Percentiles rank a stretch among this genome's conserved stretches.
These are phyloP conservation scores for Anoplophora glabripennis DNA, from an alignment of 1,140 invertebrate genomes.

Conservation along the genomic window DNA sequence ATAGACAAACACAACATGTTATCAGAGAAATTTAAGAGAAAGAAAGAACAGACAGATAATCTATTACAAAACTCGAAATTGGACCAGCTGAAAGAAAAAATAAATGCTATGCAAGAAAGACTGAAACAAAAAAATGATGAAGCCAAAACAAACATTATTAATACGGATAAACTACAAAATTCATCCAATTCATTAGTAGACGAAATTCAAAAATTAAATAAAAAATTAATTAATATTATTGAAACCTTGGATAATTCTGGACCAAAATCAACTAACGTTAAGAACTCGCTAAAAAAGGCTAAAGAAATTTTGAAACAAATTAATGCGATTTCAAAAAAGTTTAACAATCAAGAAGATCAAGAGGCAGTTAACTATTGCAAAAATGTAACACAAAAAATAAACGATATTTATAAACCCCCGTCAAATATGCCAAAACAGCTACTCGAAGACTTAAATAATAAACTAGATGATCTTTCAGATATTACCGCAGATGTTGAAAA, in stretches of 20 bases:
- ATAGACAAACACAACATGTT: slow-evolving; percentile 18
- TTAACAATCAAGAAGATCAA: slow-evolving; percentile 14
- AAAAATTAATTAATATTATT: slow-evolving; percentile 10
- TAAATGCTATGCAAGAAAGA: slow-evolving; percentile 24
- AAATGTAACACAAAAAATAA: slow-evolving; percentile 21
- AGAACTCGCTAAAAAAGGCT: slow-evolving; percentile 35
- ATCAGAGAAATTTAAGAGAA: slow-evolving; percentile 35
- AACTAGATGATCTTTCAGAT: slow-evolving; percentile 26
- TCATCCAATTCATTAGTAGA: slow-evolving; percentile 1
- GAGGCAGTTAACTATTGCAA: slow-evolving; percentile 28
- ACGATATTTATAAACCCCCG: slow-evolving; percentile 16
- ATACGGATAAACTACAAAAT: slow-evolving; percentile 5
- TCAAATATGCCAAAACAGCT: slow-evolving; percentile 16
- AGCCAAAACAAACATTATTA: neutral
- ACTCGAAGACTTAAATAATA: slow-evolving; percentile 30
- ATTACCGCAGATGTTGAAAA: slow-evolving; percentile 17
- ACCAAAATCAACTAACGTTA: slow-evolving; percentile 32
- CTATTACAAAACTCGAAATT: slow-evolving; percentile 49
- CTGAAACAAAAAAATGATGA: slow-evolving; percentile 14
- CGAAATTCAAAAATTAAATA: neutral
- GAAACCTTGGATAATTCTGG: slow-evolving; percentile 36
- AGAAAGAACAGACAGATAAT: slow-evolving; percentile 50
- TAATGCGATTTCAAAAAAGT: slow-evolving; percentile 21
- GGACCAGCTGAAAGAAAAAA: slow-evolving; percentile 34
- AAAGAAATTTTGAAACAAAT: slow-evolving; percentile 33